phyloP scores from a whole-genome alignment of 2,797 vertebrate species.

The Sebastes umbrosus region DNA sequence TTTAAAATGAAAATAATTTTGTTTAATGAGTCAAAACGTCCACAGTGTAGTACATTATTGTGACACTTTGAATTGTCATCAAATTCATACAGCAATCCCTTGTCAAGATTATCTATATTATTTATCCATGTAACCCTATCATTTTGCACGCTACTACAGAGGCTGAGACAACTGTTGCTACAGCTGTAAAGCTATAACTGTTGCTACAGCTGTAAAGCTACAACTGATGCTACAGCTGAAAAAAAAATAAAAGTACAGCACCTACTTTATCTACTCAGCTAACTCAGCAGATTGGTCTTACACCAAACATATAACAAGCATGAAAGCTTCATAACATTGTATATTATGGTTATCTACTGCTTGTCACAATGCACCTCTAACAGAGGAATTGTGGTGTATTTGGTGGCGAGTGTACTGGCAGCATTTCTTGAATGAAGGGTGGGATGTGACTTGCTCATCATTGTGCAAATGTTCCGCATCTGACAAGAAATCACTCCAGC shows the following conservation, averaged over 20 bases:
- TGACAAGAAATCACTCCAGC: conserved; percentile 55
- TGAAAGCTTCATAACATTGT: neutral
- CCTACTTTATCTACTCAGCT: neutral
- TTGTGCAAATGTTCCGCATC: conserved; percentile 12
- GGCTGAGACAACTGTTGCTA: neutral
- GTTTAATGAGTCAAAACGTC: too few relatives aligned
- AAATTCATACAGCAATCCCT: neutral
- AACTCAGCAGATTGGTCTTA: neutral
- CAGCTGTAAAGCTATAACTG: neutral
- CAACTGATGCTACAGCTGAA: neutral
- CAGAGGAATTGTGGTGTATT: neutral
- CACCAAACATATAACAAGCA: neutral
- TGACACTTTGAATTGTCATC: neutral
- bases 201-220: neutral
- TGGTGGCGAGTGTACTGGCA: neutral
- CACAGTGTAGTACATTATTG: neutral
- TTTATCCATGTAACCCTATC: neutral
- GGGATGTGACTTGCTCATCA: conserved; percentile 2
- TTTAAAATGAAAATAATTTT: neutral
- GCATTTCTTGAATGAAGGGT: neutral
- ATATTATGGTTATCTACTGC: neutral
- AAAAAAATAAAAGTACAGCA: neutral
- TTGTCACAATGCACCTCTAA: neutral
- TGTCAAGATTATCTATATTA: neutral
- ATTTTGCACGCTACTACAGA: neutral